These are phyloP conservation scores for Cynocephalus volans DNA, from an alignment of 2,113 vertebrate genomes.

Conservation along the genomic window DNA sequence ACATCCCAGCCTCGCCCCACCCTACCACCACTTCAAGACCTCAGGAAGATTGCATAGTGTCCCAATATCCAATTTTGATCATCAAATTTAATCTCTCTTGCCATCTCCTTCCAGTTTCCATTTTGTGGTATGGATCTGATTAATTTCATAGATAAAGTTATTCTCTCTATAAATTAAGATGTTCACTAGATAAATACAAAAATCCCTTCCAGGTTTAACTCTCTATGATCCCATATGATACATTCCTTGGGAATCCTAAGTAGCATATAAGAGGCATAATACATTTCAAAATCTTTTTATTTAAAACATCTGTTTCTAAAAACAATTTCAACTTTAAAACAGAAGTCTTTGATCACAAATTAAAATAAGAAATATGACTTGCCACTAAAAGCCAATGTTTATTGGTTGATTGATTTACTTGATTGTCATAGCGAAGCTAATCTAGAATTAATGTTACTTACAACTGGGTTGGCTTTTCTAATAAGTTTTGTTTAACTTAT, in stretches of 20 bases:
- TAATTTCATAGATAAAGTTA: neutral
- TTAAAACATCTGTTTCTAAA: slow-evolving; percentile 36
- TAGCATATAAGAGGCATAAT: neutral
- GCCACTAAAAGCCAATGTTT: neutral
- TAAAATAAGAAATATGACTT: slow-evolving; percentile 47
- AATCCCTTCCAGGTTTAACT: neutral
- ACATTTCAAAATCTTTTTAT: neutral
- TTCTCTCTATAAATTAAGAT: neutral
- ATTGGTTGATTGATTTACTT: slow-evolving; percentile 19
- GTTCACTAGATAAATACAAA: neutral
- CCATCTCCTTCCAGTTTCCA: neutral
- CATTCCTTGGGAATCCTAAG: neutral
- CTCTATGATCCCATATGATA: neutral
- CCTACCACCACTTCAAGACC: neutral
- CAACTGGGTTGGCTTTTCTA: neutral
- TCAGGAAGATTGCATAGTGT: neutral
- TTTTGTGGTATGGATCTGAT: neutral
- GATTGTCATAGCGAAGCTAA: slow-evolving; percentile 54
- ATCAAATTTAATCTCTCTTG: neutral
- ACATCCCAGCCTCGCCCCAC: too few relatives aligned
- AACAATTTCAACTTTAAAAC: slow-evolving; percentile 52
- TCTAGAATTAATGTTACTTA: slow-evolving; percentile 47
- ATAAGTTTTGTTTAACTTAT: slow-evolving; percentile 40
- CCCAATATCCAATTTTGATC: neutral
- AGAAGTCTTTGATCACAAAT: slow-evolving; percentile 38